These are phyloP conservation scores for Habroteleia sp. DNA, from an alignment of 2,888 invertebrate species.

Conservation along the genomic window DNA sequence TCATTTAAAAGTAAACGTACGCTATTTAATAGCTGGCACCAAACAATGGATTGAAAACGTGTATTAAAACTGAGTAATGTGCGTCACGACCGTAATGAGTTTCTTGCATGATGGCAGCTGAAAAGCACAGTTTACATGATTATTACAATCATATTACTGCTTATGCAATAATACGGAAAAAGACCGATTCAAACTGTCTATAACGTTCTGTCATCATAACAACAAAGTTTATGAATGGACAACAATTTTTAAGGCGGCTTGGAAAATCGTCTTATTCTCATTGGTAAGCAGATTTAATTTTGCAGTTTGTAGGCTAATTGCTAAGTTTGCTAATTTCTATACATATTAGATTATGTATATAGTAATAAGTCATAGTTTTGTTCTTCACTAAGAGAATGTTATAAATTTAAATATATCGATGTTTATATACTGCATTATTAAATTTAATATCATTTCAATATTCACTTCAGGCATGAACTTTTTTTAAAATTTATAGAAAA, in stretches of 20 bases:
- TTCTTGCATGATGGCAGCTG: constrained; percentile 32
- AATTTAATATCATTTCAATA: no score
- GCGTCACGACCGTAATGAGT: constrained; percentile 29
- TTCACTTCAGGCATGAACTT: no score
- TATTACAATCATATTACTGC: constrained; percentile 22
- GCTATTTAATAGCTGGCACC: neutral
- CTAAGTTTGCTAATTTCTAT: no score
- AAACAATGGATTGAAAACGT: constrained; percentile 17
- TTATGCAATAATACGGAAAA: constrained; percentile 10
- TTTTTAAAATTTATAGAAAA: no score
- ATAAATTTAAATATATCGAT: no score
- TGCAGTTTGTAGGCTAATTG: no score
- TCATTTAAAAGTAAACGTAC: neutral
- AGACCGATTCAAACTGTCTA: constrained; percentile 28
- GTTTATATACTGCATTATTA: no score
- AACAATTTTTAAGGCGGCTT: constrained; percentile 52
- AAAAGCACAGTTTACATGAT: constrained; percentile 31
- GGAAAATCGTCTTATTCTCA: constrained; percentile 22
- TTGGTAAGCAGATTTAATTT: constrained; percentile 23
- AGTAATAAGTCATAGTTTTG: no score
- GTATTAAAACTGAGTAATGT: constrained; percentile 24
- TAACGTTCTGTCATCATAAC: constrained; percentile 2
- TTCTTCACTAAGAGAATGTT: no score
- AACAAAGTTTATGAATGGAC: constrained; percentile 30
- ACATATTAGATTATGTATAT: no score